These are phyloP conservation scores for Cynodonichthys magdalenae DNA, from an alignment of 2,797 vertebrate species.

Conservation along the genomic window DNA sequence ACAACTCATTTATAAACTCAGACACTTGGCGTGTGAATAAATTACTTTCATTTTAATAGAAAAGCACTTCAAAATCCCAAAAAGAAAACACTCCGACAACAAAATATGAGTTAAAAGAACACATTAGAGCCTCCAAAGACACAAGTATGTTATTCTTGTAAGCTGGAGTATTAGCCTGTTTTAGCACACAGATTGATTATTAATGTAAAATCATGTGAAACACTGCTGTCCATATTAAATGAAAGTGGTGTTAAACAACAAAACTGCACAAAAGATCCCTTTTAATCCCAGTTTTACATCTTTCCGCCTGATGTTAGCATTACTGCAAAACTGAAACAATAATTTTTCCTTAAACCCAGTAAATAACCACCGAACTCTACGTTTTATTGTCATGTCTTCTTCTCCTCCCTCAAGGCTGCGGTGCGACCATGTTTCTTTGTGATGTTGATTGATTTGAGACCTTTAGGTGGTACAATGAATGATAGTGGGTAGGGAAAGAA, in stretches of 20 bases:
- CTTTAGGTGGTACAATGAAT: slow-evolving; percentile 38
- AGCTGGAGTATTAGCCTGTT: too few relatives aligned
- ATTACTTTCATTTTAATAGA: too few relatives aligned
- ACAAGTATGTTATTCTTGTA: too few relatives aligned
- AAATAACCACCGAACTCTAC: slow-evolving; percentile 19
- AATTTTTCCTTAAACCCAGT: slow-evolving; percentile 12
- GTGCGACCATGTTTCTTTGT: slow-evolving; percentile 30
- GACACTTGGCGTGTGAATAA: too few relatives aligned
- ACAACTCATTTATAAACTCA: too few relatives aligned
- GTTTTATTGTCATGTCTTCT: slow-evolving; percentile 28
- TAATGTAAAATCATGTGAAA: too few relatives aligned
- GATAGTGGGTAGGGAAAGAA: slow-evolving; percentile 28
- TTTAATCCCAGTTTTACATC: background rate
- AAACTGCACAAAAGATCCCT: background rate
- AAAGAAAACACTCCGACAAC: too few relatives aligned
- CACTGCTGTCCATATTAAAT: too few relatives aligned
- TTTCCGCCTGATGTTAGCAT: slow-evolving; percentile 4
- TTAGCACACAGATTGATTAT: too few relatives aligned
- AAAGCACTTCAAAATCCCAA: too few relatives aligned
- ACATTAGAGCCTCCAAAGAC: too few relatives aligned
- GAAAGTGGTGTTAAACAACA: background rate
- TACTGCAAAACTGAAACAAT: slow-evolving; percentile 9
- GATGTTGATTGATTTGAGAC: slow-evolving; percentile 50
- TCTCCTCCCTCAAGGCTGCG: slow-evolving; percentile 30
- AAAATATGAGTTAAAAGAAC: too few relatives aligned